These are phyloP conservation scores for Polypedilum pembai DNA, from an alignment of 1,140 invertebrate species.

Conservation along the genomic window DNA sequence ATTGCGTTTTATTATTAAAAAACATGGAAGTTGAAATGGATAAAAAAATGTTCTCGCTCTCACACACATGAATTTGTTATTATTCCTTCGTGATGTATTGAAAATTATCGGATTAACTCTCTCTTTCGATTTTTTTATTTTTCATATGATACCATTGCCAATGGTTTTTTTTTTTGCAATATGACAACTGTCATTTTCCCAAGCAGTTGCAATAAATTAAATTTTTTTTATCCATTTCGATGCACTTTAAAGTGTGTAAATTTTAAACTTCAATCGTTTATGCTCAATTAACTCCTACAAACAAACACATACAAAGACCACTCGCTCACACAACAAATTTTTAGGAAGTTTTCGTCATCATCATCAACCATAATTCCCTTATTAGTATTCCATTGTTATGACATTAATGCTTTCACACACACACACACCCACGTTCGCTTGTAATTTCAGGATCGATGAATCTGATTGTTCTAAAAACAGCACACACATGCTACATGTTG, in stretches of 20 bases:
- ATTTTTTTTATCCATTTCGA: not conserved
- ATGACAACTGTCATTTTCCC: not conserved
- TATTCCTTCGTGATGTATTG: slow-evolving; percentile 10
- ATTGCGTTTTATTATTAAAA: slow-evolving; percentile 14
- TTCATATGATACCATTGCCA: not conserved
- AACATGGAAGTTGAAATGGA: slow-evolving; percentile 24
- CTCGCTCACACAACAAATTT: not conserved
- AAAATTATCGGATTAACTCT: not conserved
- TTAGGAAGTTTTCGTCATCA: not conserved
- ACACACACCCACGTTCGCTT: not conserved
- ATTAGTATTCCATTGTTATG: slow-evolving; percentile 13
- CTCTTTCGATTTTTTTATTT: not conserved
- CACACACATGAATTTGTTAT: not conserved
- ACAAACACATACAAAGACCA: too few relatives aligned
- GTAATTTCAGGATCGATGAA: not conserved
- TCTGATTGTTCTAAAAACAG: not conserved
- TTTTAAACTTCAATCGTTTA: not conserved
- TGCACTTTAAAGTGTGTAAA: not conserved
- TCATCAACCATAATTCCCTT: not conserved
- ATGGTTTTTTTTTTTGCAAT: not conserved
- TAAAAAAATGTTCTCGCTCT: slow-evolving; percentile 8
- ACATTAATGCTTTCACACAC: not conserved
- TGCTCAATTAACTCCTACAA: too few relatives aligned
- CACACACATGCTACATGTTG: not conserved
- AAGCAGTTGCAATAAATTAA: slow-evolving; percentile 29